phyloP scores from a whole-genome alignment of 2,113 vertebrate genomes.

The Pogonocichla stellata region DNA sequence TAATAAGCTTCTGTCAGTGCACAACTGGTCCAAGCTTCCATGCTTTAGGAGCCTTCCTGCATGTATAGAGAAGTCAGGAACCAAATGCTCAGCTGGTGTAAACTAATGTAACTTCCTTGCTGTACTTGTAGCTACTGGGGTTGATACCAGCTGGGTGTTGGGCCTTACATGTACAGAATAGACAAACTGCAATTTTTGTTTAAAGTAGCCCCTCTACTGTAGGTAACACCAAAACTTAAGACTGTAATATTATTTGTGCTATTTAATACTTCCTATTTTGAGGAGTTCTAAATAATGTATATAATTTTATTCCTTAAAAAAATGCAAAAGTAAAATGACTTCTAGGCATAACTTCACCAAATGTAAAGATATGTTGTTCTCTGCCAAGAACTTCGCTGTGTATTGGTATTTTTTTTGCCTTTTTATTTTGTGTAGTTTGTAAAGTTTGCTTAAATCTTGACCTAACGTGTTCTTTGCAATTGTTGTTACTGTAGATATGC shows the following conservation, averaged over 20 bases:
- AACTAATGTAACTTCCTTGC: not conserved
- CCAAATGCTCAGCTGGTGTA: not conserved
- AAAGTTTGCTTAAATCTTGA: constrained; percentile 54
- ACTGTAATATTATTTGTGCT: constrained; percentile 71
- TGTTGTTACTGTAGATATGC: constrained; percentile 71
- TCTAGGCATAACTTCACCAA: constrained; percentile 76
- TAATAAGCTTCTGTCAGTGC: not conserved
- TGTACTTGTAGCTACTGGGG: not conserved
- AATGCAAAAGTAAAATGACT: constrained; percentile 47
- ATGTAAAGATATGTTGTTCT: constrained; percentile 74
- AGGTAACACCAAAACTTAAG: constrained; percentile 72
- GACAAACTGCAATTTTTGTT: constrained; percentile 20
- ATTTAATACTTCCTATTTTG: constrained; percentile 77
- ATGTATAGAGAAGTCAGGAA: not conserved
- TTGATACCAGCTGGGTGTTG: constrained; percentile 1
- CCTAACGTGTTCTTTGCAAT: constrained; percentile 58
- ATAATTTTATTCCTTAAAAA: constrained; percentile 75
- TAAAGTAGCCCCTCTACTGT: constrained; percentile 19
- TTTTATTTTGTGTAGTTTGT: constrained; percentile 71
- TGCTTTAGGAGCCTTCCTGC: not conserved
- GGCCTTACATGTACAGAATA: constrained; percentile 37
- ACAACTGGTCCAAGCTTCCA: not conserved
- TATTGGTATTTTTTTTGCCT: not conserved
- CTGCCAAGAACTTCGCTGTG: constrained; percentile 34
- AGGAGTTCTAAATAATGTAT: constrained; percentile 76